Base-by-base conservation (phyloP, 2,888 invertebrate species). In the Spodoptera exigua region DNA sequence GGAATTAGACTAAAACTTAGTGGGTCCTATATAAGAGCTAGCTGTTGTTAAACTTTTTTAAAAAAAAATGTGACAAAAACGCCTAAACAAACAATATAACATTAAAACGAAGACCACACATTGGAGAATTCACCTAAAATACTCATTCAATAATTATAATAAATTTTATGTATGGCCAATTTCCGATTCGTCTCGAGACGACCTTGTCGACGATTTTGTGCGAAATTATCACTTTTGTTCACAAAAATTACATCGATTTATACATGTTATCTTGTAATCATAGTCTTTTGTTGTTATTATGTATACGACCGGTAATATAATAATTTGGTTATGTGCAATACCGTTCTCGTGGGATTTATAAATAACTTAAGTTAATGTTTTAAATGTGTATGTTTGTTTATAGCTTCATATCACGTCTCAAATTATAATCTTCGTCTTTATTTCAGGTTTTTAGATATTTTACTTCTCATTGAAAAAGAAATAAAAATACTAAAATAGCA, bases 111-210 rank as follows among this genome's bases (percentile, higher is more conserved):
- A 10, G 69, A 56, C 27, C 44, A 55, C 12, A 43, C 17, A 51
- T 34, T 7, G 51, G 63, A 36, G 43, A 32, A 48, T 47, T 55
- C 44, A 32, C 54, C 51, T 37, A 68, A 14, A 61, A 21, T 60
- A 36, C 67, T 58, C 43, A 46, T 43, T 11, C 44, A 68, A 61
- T 71, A 65, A 74, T 74, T 61, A 76, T 47, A 58, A 70, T 76
- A 51, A 69, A 68, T 39, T 61, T 43, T 55, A 61, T 60, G 57
- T 53, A 44, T 37, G 34, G 48, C 57, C 54, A 76, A 76, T 76
- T 76, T 74, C 51, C 71, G 62, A 75, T 75, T 75, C 74, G 74
- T 74, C 62, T 70, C 70, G 17, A 59, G 17, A 54, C 51, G 65
- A 65, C 75, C 75, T 76, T 74, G 74, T 11, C 46, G 44, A 48